Base-by-base conservation (phyloP, 2,797 vertebrate genomes). In the Pangasius sanitwongsei region DNA sequence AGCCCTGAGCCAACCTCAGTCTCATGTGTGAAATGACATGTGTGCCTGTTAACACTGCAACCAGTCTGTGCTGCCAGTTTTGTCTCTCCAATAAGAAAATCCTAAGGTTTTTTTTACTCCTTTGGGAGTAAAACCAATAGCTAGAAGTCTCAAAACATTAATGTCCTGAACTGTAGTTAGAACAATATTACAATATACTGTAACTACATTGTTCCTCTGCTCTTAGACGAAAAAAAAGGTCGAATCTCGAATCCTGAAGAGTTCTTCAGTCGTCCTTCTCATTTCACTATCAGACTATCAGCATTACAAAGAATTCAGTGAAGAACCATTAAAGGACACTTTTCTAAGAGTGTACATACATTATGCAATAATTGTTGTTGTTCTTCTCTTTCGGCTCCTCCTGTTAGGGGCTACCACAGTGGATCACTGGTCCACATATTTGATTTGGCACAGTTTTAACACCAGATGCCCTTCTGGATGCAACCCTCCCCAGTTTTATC, bases 21-120 rank as follows among this genome's bases (percentile, higher is more conserved):
- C 37, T 86, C 84, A 34, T 63, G 55, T 86, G 80, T 81, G 65
- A 81, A 72, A 82, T 70, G 67, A 80, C 88, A 55, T 53, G 61
- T 18, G 34, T 50, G 85, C 28, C 8, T 63, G 77, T 70, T 86
- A 63, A 74, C 34, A 44, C 50, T 1, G n/a, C 61, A 70, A 16
- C 48, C 65, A 37, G 65, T 23, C 28, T 31, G 81, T 28, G 1
- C 55, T 61, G 31, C 57, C 34, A 25, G 80, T 15, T 63, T 84
- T 23, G 28, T 69, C 18, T 23, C 3, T 34, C 20, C 6, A 37
- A 37, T 50, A 72, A 34, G 11, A 72, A 69, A 69, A 69, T 59
- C 31, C 31, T 12, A 12, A 9, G 59, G 78, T 4, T n/a, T n/a
- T n/a, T n/a, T n/a, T n/a, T n/a, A n/a, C n/a, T n/a, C n/a, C n/a